A percentile compares a stretch with the other conserved stretches of the same genome.
These are phyloP conservation scores for Idaea dimidiata DNA, from an alignment of 2,888 invertebrate genomes.

Conservation along the genomic window DNA sequence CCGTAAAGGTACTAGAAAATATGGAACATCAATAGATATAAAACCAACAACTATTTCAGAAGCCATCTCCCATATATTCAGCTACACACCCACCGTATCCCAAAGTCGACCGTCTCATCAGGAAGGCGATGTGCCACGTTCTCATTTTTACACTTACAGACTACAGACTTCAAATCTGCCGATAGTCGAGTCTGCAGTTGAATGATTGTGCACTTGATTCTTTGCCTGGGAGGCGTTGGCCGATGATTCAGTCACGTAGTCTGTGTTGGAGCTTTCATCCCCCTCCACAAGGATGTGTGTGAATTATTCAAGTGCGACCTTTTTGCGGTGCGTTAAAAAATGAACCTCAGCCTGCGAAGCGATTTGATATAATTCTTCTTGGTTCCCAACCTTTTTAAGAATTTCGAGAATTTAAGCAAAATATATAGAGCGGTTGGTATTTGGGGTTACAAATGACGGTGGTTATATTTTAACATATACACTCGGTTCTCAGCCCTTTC, in stretches of 20 bases:
- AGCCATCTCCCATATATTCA: neutral
- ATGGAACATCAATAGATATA: neutral
- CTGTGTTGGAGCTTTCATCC: constrained; percentile 35
- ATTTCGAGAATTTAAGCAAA: neutral
- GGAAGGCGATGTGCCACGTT: constrained; percentile 46
- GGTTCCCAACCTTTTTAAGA: neutral
- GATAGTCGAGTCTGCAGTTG: neutral
- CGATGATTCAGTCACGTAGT: neutral
- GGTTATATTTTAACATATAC: neutral
- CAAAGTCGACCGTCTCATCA: neutral
- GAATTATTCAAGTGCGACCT: constrained; percentile 57
- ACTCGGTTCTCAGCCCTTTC: neutral
- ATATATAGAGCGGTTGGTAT: neutral
- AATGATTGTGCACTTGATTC: no score
- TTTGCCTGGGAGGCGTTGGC: neutral
- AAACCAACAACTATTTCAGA: neutral
- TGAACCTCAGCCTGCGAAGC: constrained; percentile 14
- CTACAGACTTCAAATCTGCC: neutral
- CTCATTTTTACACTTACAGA: constrained; percentile 36
- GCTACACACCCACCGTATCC: neutral
- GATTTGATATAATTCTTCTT: constrained; percentile 1
- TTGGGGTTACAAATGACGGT: neutral
- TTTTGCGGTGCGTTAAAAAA: constrained; percentile 52
- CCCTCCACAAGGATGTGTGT: constrained; percentile 48
- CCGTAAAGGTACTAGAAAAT: neutral